Conservation (phyloP, 2,888 invertebrate species). For the Metallyticus violacea region DNA sequence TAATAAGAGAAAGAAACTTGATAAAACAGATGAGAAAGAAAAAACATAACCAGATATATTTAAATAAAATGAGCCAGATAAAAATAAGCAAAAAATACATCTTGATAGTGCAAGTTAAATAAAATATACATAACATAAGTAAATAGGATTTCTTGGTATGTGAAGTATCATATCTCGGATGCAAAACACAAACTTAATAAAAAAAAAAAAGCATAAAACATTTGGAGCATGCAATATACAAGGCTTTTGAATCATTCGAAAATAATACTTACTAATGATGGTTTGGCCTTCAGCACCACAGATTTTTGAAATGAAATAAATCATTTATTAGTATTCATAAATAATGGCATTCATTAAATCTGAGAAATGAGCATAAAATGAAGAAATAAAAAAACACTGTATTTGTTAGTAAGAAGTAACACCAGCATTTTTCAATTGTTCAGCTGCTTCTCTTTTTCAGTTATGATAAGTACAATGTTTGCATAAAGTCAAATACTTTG, state of each 20-base stretch:
- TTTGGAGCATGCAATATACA: background rate
- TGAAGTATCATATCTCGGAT: background rate
- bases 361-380: too few species aligned
- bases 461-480: too few species aligned
- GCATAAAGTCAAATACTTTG: too few species aligned
- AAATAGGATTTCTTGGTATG: background rate
- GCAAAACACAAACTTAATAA: background rate
- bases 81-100: background rate
- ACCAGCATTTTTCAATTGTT: too few species aligned
- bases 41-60: background rate
- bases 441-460: too few species aligned
- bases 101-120: background rate
- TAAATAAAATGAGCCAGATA: background rate
- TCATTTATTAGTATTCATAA: background rate
- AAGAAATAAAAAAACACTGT: background rate
- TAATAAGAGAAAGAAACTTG: background rate
- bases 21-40: background rate
- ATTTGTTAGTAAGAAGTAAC: background rate
- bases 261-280: slow-evolving; percentile 56
- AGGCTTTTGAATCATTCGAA: slow-evolving; percentile 2
- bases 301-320: background rate
- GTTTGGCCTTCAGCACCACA: slow-evolving; percentile 52
- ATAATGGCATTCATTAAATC: background rate
- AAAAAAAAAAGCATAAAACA: background rate
- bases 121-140: background rate